phyloP scores from a whole-genome alignment of 1,140 invertebrate species.

The Lepeophtheirus salmonis region DNA sequence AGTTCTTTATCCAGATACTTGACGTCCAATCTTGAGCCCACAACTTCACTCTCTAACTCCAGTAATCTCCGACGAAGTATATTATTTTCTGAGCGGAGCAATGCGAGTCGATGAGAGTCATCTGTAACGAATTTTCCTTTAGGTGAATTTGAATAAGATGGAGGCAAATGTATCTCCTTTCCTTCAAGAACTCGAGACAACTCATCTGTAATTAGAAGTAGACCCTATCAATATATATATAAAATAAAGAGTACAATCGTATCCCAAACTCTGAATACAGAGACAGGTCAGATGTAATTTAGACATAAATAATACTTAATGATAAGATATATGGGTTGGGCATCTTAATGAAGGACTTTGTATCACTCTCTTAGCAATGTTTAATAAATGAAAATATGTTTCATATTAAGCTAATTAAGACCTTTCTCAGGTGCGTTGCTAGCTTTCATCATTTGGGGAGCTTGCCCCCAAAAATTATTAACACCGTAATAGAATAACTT shows the following conservation, averaged over 20 bases:
- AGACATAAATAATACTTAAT: neutral
- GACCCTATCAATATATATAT: neutral
- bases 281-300: neutral
- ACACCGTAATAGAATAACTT: too few relatives aligned
- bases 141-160: neutral
- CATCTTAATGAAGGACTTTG: too few relatives aligned
- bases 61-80: neutral
- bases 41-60: conserved; percentile 14
- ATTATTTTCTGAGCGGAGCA: neutral
- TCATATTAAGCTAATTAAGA: too few relatives aligned
- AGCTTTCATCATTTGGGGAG: too few relatives aligned
- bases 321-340: neutral
- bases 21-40: conserved; percentile 5
- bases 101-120: neutral
- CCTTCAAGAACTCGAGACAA: neutral
- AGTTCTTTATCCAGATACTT: conserved; percentile 18
- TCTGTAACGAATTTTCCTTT: neutral
- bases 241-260: neutral
- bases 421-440: too few relatives aligned
- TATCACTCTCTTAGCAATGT: too few relatives aligned
- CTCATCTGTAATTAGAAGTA: too few relatives aligned
- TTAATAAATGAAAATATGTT: too few relatives aligned
- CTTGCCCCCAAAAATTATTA: too few relatives aligned
- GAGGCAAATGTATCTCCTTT: neutral
- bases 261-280: neutral